phyloP scores from a whole-genome alignment of 2,888 invertebrate species.

The Drosophila monieri region DNA sequence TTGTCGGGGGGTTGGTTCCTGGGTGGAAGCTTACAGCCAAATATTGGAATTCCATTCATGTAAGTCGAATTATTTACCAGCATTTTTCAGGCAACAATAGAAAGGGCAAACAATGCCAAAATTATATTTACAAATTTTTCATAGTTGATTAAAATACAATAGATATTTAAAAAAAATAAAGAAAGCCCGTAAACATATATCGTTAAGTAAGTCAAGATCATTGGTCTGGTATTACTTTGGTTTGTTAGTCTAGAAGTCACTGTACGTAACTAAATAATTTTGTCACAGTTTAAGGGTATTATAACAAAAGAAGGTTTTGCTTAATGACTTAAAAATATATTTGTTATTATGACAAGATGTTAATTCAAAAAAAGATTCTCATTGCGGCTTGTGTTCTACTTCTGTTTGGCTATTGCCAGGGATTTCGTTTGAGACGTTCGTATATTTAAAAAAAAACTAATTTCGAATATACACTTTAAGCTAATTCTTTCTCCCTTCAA shows the following conservation, averaged over 20 bases:
- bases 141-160: not conserved
- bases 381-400: not conserved
- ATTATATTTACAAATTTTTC: not conserved
- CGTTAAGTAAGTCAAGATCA: too few species aligned
- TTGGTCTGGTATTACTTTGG: too few species aligned
- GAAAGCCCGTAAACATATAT: too few species aligned
- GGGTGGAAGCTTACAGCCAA: not conserved
- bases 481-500: not conserved
- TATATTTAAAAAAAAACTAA: not conserved
- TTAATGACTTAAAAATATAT: too few species aligned
- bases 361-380: not conserved
- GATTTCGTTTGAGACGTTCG: not conserved
- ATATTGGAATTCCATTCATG: not conserved
- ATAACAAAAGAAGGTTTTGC: too few species aligned
- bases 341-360: not conserved
- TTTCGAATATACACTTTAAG: too few species aligned
- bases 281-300: too few species aligned
- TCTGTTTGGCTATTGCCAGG: not conserved
- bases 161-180: not conserved
- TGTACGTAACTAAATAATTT: too few species aligned
- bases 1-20: constrained; percentile 9
- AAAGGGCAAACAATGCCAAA: not conserved
- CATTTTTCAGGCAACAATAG: not conserved
- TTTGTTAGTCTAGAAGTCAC: too few species aligned
- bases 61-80: constrained; percentile 2